These are phyloP conservation scores for Spisula solida DNA, from an alignment of 2,888 invertebrate genomes.

Conservation along the genomic window DNA sequence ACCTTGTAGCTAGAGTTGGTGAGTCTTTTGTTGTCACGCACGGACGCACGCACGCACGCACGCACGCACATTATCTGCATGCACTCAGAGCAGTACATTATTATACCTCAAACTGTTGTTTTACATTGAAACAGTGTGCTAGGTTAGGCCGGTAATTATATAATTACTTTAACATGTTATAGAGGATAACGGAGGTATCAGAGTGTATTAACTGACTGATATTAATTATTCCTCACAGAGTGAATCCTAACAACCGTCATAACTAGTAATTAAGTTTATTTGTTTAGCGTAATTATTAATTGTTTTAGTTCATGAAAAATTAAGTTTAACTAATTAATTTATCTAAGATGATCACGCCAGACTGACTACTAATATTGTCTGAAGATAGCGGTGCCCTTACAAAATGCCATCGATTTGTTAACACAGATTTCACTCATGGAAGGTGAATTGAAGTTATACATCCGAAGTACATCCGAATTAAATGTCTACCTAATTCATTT, in stretches of 20 bases:
- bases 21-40: no score
- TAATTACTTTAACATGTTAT: neutral
- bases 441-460: no score
- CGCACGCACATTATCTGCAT: no score
- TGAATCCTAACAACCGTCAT: neutral
- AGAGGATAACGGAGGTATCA: neutral
- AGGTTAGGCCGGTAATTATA: neutral
- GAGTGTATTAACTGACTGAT: neutral
- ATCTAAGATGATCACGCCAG: neutral
- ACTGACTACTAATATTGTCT: neutral
- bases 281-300: neutral
- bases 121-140: no score
- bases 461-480: no score
- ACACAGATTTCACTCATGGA: neutral
- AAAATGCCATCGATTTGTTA: neutral
- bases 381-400: neutral
- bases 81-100: no score
- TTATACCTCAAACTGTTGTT: no score
- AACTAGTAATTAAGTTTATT: conserved; percentile 12
- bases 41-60: no score
- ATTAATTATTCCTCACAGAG: neutral
- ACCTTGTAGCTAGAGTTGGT: no score
- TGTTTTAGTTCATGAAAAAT: conserved; percentile 21
- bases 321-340: neutral
- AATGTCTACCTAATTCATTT: no score